Evolutionary conservation across 2,888 invertebrate genomes (phyloP), one percentile per base, ranked within the genome.

Genomic region (Cosmorhoe ocellata): DNA sequence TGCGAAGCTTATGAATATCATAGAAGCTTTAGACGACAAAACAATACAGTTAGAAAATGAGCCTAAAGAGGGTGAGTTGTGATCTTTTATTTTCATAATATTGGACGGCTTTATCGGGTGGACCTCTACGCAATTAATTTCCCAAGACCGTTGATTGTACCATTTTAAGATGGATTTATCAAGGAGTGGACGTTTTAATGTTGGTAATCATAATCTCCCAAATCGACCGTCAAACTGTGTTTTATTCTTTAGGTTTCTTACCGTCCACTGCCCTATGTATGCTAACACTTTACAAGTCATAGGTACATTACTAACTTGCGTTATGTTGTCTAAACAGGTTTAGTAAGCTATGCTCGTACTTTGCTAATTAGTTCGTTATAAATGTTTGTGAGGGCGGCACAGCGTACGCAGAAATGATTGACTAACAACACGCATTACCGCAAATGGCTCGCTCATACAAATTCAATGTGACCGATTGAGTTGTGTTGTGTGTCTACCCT

Each of bases 1-100:
- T 50, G 96, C 96, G 34, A 92, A 92, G 55, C 91, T 96, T 67
- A 95, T 95, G 88, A 96, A 95, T 74, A 91, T 93, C 47, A 81
- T 95, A 66, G 94, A 95, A 81, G 92, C 92, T 74, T 84, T 94
- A 57, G 92, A 94, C 67, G 92, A 92, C 67, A 91, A 89, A 64
- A 75, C 89, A 38, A 79, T 91, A 58, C 73, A 91, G 61, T 82
- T 93, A 51, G 92, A 91, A 71, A 81, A 79, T 41, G 90, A 88
- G 73, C 67, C 75, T 53, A 87, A 84, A 72, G 91, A 91, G 78
- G 91, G 92, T 92, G 70, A 79, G 81, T 56, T 33, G 39, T 31
- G 26, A 27, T 38, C 37, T 26, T 24, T 26, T 37, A 26, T 12
- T 12, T 6, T 4, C 22, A 6, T 5, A 9, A 13, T 8, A 13